These are phyloP conservation scores for Drosophila glabriapex DNA, from an alignment of 2,888 invertebrate species.

Conservation along the genomic window DNA sequence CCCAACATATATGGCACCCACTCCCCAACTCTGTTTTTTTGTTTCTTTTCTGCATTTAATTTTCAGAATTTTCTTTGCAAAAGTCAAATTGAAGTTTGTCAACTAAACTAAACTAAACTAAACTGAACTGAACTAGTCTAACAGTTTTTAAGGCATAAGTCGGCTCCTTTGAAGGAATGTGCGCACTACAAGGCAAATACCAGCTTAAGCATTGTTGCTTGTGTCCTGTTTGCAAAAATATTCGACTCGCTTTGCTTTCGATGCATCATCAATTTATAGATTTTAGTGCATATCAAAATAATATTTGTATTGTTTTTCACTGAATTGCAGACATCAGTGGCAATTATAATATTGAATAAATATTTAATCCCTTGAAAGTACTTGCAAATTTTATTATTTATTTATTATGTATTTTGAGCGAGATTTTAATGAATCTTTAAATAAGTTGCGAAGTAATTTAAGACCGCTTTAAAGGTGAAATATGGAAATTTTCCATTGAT, in stretches of 20 bases:
- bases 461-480: not conserved
- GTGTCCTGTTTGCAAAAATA: slow-evolving; percentile 5
- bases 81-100: slow-evolving; percentile 75
- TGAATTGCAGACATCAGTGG: not conserved
- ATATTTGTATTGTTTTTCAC: not conserved
- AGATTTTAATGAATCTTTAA: not conserved
- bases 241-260: not conserved
- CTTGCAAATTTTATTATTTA: not conserved
- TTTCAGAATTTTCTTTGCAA: slow-evolving; percentile 42
- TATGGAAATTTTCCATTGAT: not conserved
- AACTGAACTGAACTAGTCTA: slow-evolving; percentile 64
- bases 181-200: slow-evolving; percentile 27
- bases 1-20: not conserved
- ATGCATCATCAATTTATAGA: not conserved
- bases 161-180: slow-evolving; percentile 13
- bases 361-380: not conserved
- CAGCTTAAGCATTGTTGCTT: slow-evolving; percentile 29
- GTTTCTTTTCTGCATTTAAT: slow-evolving; percentile 33
- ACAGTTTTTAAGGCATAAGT: slow-evolving; percentile 71
- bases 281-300: not conserved
- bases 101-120: slow-evolving; percentile 53
- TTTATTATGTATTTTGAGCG: not conserved
- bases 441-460: not conserved
- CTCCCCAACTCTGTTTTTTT: not conserved
- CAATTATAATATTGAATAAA: not conserved